Evolutionary conservation across 2,113 vertebrate genomes (phyloP).

Genomic region (Galbula dea): DNA sequence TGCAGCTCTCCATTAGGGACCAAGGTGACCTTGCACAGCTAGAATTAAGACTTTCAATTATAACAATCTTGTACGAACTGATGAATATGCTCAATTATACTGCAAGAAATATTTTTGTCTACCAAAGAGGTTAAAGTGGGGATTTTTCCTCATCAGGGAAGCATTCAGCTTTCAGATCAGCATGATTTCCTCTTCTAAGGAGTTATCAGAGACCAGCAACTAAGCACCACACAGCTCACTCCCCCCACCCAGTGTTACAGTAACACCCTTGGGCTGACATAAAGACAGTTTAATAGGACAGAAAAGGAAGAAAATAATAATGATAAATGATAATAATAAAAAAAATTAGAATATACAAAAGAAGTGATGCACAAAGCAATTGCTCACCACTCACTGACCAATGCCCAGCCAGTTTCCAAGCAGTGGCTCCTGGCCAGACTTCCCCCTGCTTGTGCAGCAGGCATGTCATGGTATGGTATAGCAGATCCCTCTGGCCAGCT

Average conservation of each 20-base stretch:
- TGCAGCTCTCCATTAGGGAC: background rate
- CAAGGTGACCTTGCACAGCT: slow-evolving; percentile 23
- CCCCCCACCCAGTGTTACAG: background rate
- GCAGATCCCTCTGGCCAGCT: background rate
- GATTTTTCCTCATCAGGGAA: background rate
- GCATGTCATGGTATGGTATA: background rate
- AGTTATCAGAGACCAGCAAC: background rate
- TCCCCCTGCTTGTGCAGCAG: background rate
- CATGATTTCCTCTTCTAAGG: background rate
- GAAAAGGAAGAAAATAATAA: background rate
- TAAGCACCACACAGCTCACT: background rate
- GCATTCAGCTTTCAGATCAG: background rate
- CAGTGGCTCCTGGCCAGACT: background rate
- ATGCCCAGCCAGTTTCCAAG: background rate
- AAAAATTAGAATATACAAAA: background rate
- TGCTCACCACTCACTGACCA: background rate
- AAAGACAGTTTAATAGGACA: background rate
- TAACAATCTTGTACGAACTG: background rate
- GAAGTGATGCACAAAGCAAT: background rate
- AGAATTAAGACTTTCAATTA: slow-evolving; percentile 37
- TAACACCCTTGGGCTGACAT: background rate
- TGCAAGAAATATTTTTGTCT: background rate
- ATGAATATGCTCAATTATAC: background rate
- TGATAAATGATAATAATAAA: background rate
- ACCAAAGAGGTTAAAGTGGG: background rate